These are phyloP conservation scores for Serilophus lunatus DNA, from an alignment of 2,113 vertebrate species.

Conservation along the genomic window DNA sequence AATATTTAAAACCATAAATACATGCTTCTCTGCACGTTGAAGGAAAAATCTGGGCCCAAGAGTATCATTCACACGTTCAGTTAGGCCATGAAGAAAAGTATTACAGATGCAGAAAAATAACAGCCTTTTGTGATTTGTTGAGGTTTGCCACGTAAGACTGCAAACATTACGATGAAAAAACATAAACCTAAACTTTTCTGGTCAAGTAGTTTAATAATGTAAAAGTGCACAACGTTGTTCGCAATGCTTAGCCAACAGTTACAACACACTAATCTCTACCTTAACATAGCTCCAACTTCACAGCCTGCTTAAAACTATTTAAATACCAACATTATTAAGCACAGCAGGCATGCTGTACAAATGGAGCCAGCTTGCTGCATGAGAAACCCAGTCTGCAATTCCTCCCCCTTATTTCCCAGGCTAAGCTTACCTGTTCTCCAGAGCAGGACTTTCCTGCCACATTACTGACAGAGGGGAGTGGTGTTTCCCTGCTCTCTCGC, in stretches of 20 bases:
- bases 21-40: fast-evolving
- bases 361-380: background rate
- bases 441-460: background rate
- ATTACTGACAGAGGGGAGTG: background rate
- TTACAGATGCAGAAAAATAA: background rate
- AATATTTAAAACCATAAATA: background rate
- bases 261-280: constrained; percentile 15
- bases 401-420: constrained; percentile 42
- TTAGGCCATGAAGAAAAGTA: background rate
- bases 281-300: constrained; percentile 28
- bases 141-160: background rate
- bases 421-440: background rate
- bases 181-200: background rate
- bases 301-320: constrained; percentile 30
- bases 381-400: background rate
- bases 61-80: background rate
- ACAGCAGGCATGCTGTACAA: background rate
- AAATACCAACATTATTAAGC: background rate
- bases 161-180: background rate
- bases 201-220: background rate
- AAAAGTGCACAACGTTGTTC: background rate
- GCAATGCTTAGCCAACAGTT: background rate
- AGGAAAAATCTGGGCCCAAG: background rate
- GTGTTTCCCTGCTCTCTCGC: background rate
- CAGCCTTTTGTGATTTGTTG: background rate